A percentile compares a stretch with the other conserved stretches of the same genome.
phyloP scores from a whole-genome alignment of 2,797 vertebrate genomes.

The Toxotes lorentzi region DNA sequence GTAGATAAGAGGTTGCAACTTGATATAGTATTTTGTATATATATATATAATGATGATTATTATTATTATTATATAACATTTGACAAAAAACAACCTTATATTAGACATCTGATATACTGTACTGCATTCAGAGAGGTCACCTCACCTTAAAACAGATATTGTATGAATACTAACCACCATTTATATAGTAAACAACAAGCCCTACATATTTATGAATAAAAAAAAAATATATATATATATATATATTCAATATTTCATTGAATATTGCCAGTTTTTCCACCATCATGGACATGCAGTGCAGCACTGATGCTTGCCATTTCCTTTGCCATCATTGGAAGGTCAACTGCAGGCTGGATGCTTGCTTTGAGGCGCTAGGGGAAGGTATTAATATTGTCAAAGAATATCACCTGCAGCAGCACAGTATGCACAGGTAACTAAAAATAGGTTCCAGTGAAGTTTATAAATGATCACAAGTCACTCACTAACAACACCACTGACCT shows the following conservation, averaged over 20 bases:
- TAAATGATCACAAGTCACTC: neutral
- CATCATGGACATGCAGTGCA: neutral
- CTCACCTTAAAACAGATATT: neutral
- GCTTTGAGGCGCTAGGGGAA: slow-evolving; percentile 70
- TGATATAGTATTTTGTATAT: neutral
- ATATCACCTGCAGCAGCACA: neutral
- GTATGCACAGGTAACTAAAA: neutral
- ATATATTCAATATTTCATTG: too few relatives aligned
- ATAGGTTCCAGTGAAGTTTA: neutral
- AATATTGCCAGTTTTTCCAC: slow-evolving; percentile 13
- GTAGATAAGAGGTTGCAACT: neutral
- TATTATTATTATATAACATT: neutral
- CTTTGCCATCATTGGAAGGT: slow-evolving; percentile 66
- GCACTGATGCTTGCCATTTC: slow-evolving; percentile 33
- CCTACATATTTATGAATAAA: neutral
- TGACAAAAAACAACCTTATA: neutral
- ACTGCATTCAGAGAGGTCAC: neutral
- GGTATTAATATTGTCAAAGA: slow-evolving; percentile 20
- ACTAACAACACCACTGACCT: slow-evolving; percentile 62
- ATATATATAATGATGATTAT: too few relatives aligned
- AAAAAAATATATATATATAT: too few relatives aligned
- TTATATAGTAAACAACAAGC: neutral
- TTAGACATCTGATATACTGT: slow-evolving; percentile 2
- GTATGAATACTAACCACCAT: slow-evolving; percentile 23
- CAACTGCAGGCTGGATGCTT: slow-evolving; percentile 57